These are phyloP conservation scores for Nothocercus julius DNA, from an alignment of 2,113 vertebrate genomes.

Conservation along the genomic window DNA sequence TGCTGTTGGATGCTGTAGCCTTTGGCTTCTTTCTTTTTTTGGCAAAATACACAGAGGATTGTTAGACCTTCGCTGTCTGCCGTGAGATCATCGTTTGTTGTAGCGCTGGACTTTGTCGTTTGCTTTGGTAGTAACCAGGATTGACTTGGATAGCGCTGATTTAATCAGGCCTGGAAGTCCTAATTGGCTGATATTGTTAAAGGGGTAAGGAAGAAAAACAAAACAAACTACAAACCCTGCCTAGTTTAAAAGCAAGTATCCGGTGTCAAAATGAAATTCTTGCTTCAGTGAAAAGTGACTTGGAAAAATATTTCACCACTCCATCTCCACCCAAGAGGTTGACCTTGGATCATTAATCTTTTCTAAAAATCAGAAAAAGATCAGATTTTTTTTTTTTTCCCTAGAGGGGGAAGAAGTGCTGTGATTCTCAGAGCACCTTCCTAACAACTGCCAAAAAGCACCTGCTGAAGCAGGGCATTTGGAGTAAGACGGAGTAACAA, in stretches of 20 bases:
- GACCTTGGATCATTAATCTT: constrained; percentile 32
- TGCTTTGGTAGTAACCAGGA: neutral
- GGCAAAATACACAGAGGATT: neutral
- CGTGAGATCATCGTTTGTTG: neutral
- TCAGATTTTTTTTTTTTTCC: neutral
- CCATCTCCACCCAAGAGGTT: constrained; percentile 15
- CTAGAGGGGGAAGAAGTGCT: neutral
- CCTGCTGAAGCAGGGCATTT: neutral
- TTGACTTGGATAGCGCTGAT: neutral
- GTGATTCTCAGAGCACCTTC: neutral
- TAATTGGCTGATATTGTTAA: neutral
- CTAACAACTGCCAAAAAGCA: neutral
- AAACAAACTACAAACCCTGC: neutral
- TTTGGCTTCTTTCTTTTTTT: neutral
- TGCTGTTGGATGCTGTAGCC: neutral
- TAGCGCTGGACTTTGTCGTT: neutral
- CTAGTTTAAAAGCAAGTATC: neutral
- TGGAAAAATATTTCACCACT: constrained; percentile 10
- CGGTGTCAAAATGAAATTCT: neutral
- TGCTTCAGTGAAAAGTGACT: constrained; percentile 24
- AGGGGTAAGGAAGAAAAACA: neutral
- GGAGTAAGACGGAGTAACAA: neutral
- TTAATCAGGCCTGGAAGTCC: neutral
- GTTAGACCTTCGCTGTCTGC: neutral
- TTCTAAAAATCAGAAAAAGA: neutral